Evolutionary conservation across 2,113 vertebrate species (phyloP), one percentile per base, ranked within the genome.

Genomic region (Rhinichthys klamathensis): DNA sequence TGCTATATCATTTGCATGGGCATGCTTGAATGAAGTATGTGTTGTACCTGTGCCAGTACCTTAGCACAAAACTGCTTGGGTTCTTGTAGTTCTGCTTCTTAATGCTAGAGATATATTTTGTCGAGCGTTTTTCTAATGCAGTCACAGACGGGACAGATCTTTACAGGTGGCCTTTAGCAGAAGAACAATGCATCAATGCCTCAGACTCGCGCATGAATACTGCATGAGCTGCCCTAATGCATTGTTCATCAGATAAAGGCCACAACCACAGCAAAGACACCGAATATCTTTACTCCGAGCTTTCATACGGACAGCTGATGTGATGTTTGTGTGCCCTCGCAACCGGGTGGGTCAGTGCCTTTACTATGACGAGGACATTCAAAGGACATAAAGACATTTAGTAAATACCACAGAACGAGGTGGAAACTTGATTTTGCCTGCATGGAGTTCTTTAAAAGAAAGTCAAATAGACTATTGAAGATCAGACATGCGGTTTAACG

Each of bases 151-250:
- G 4, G 6, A 76, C n/a, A 65, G 58, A 84, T 63, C 60, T 76
- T 75, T 75, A 73, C 81, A 73, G 69, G 81, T 83, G 81, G 51
- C 51, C 67, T 72, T 73, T 72, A 73, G 49, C 56, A 56, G 67
- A 49, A 35, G 41, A 63, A 75, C 82, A 74, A 73, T 83, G 35
- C 69, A 63, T 84, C 82, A 61, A 76, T 23, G 51, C 4, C 54
- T 72, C 72, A 61, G 69, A 38, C 56, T 44, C n/a, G 21, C 0
- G 10, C 54, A 84, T 84, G 82, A 84, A 84, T 84, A 76, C 35
- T 65, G 44, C 56, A 84, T 84, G 82, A 84, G 58, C 56, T 23
- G 18, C 38, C 38, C 25, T 65, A 63, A 75, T 63, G 72, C 38
- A 63, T 58, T 49, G 60, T 84, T 49, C 70, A 76, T 60, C 70